Base-by-base conservation (phyloP, 2,888 invertebrate species). In the Mycalesis mineus region DNA sequence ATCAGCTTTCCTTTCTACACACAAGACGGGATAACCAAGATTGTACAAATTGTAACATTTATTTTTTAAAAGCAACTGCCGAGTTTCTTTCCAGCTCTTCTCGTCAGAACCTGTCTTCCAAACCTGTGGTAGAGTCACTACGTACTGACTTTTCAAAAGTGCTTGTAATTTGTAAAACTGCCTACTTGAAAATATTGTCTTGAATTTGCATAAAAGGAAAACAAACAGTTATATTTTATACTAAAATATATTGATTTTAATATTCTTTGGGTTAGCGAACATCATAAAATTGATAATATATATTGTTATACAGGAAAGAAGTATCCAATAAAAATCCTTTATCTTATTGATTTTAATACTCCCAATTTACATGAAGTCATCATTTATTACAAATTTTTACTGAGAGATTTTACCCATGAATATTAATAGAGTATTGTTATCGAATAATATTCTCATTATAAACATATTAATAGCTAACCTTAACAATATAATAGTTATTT, bases 351-450 rank as follows among this genome's bases (percentile, higher is more conserved):
- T 9, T 31, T 45, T 47, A 29, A 45, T 33, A 22, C 22, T 5
- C 22, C 11, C 14, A 33, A 47, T 47, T 47, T 47, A 47, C 47
- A 49, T 49, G 13, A 22, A 48, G 33, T 47, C 47, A 31, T 15
- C 15, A 36, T 37, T 39, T 14, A 9, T 2, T 39, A 39, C 13
- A 28, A 33, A 39, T 39, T 49, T 37, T 28, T 13, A 49, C 37
- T 39, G 37, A 11, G 13, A 37, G 9, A 22, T 49, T 9, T 37
- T 37, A 37, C n/a, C 22, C 37, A 49, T 39, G 37, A 48, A 48
- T 37, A 17, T 36, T 37, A 36, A 36, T 36, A 48, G 1, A 31
- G 48, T 42, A n/a, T 13, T 29, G 9, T 15, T 36, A 11, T 5
- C 15, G 47, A 15, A 47, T 47, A 47, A 47, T 31, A 47, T 33